Evolutionary conservation across 2,797 vertebrate genomes (phyloP).

Genomic region (Darevskia nairensis): DNA sequence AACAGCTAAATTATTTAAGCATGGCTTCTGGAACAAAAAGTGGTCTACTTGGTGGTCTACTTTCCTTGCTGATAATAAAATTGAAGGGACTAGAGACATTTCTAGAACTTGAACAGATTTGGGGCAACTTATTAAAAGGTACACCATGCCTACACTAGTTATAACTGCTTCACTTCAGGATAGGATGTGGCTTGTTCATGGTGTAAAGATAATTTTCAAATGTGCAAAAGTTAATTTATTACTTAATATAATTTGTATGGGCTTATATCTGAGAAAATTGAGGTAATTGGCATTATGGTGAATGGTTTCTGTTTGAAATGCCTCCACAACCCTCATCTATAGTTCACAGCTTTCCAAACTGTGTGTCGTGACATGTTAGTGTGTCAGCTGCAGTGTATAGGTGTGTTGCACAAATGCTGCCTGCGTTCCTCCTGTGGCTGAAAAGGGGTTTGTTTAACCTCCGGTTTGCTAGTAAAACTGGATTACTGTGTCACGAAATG

Average conservation of each 20-base stretch:
- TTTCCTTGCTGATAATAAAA: conserved; percentile 83
- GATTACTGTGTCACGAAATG: too few species aligned
- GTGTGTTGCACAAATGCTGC: too few species aligned
- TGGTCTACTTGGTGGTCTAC: conserved; percentile 79
- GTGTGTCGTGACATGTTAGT: too few species aligned
- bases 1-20: conserved; percentile 83
- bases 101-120: conserved; percentile 77
- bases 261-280: neutral
- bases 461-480: too few species aligned
- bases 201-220: neutral
- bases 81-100: conserved; percentile 79
- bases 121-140: conserved; percentile 75
- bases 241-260: neutral
- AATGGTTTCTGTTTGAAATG: neutral
- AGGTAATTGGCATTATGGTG: neutral
- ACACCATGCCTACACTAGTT: conserved; percentile 66
- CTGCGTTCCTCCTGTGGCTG: too few species aligned
- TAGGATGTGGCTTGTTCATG: conserved; percentile 59
- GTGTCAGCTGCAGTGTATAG: too few species aligned
- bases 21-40: conserved; percentile 75
- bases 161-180: conserved; percentile 52
- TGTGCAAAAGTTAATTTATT: neutral
- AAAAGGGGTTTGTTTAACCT: too few species aligned
- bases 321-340: neutral
- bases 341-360: too few species aligned